A percentile compares a stretch with the other conserved stretches of the same genome.
Conservation (phyloP, 1,140 invertebrate genomes). For the Drosophila melanogaster region DNA sequence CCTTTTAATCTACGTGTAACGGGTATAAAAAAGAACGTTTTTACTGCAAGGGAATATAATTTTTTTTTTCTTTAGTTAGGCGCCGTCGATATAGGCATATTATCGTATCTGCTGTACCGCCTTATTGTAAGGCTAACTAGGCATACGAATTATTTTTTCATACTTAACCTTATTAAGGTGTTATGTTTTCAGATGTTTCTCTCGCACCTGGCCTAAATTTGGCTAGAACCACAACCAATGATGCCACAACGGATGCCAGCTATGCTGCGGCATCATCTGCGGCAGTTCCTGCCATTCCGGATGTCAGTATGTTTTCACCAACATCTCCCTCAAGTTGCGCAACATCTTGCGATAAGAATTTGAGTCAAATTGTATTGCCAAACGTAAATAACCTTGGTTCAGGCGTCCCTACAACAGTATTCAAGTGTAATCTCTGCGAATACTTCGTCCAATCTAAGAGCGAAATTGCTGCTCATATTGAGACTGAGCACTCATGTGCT, state of each 20-base stretch:
- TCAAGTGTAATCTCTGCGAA: slow-evolving; percentile 81
- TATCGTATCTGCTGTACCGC: too few species aligned
- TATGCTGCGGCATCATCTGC: slow-evolving; percentile 14
- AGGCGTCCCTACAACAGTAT: slow-evolving; percentile 48
- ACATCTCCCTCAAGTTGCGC: slow-evolving; percentile 57
- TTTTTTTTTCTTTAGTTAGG: too few species aligned
- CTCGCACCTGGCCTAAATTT: slow-evolving; percentile 41
- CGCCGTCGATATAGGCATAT: too few species aligned
- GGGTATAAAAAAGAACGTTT: too few species aligned
- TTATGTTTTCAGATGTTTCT: slow-evolving; percentile 42
- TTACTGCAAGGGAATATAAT: too few species aligned
- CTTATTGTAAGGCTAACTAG: too few species aligned
- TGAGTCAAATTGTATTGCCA: slow-evolving; percentile 15
- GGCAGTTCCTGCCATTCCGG: slow-evolving; percentile 13
- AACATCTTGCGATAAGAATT: slow-evolving; percentile 43
- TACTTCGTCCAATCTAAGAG: slow-evolving; percentile 75
- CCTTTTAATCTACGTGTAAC: too few species aligned
- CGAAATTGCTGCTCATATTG: slow-evolving; percentile 71
- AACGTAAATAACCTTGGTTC: slow-evolving; percentile 19
- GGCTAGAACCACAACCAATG: slow-evolving; percentile 1
- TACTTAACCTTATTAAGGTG: background rate
- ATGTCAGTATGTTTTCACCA: slow-evolving; percentile 53
- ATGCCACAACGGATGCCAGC: slow-evolving; percentile 15
- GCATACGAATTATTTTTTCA: too few species aligned
- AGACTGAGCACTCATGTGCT: slow-evolving; percentile 56